Base-by-base conservation (phyloP, 2,113 vertebrate genomes). In the Ramphastos sulfuratus region DNA sequence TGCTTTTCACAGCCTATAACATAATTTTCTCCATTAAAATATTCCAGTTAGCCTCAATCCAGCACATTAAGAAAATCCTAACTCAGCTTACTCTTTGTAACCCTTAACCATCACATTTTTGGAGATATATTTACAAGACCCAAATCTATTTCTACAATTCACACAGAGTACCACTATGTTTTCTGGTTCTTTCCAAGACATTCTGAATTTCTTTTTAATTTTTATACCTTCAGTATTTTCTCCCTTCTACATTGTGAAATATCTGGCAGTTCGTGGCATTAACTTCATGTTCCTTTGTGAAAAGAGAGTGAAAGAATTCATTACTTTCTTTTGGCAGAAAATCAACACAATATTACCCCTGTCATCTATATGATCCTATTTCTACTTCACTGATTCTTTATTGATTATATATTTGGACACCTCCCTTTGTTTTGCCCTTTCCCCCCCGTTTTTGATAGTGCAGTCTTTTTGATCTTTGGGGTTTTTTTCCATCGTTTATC, bases 221-320 rank as follows among this genome's bases (percentile, higher is more conserved):
- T 70, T 4, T 30, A 7, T 30, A 27, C 33, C 23, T 88, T 70
- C 33, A 42, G 1, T 83, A 46, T 23, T 73, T 89, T 85, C 84
- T 82, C 21, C 63, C 1, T 83, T 76, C 39, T 84, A 15, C 52
- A 83, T 75, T 82, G n/a, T 77, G 77, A 88, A 75, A 27, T 52
- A 15, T 75, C 72, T 88, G 54, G 75, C 65, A 76, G n/a, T 78
- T 92, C 46, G 18, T 93, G 39, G 10, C 50, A 74, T 81, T 88
- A 81, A 48, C 42, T 75, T 95, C 70, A 44, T 52, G 35, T 69
- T 93, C 25, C 24, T 90, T 76, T 90, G 33, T 92, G 55, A 87
- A 82, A n/a, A 69, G 8, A 56, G 48, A 87, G 44, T 48, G 85
- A 90, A 92, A 84, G 89, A 91, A 82, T 93, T 92, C 66, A 88